Evolutionary conservation across 2,888 invertebrate genomes (phyloP).

Genomic region (Sympetrum striolatum): DNA sequence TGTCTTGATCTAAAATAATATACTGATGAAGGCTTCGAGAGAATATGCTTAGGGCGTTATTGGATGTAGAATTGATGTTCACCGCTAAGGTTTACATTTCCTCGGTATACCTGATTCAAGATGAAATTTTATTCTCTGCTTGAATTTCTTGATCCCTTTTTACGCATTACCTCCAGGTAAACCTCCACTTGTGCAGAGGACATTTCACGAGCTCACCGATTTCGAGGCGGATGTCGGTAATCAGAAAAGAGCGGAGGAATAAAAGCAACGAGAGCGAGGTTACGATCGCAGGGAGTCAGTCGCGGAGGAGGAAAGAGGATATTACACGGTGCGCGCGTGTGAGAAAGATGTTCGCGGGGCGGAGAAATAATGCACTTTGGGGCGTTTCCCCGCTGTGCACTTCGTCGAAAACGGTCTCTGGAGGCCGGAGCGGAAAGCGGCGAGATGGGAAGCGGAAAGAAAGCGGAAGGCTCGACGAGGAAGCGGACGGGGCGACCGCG

Average conservation of each 20-base stretch:
- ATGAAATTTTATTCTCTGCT: too few relatives aligned
- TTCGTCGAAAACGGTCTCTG: not conserved
- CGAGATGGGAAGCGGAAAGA: not conserved
- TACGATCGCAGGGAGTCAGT: not conserved
- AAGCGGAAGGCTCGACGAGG: not conserved
- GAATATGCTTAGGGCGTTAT: too few relatives aligned
- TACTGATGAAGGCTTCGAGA: too few relatives aligned
- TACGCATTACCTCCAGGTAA: not conserved
- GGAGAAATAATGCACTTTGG: not conserved
- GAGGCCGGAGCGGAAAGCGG: not conserved
- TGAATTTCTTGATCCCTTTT: too few relatives aligned
- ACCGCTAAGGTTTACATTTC: too few relatives aligned
- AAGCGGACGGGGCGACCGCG: slow-evolving; percentile 9
- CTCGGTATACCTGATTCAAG: too few relatives aligned
- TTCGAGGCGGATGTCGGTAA: not conserved
- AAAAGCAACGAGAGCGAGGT: not conserved
- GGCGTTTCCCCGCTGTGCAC: not conserved
- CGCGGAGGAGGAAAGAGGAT: not conserved
- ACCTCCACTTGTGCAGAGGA: not conserved
- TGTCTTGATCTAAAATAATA: too few relatives aligned
- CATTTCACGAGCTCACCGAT: not conserved
- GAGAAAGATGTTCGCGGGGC: too few relatives aligned
- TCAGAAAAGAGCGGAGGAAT: not conserved
- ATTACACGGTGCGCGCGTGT: not conserved
- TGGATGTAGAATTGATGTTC: too few relatives aligned